Conservation (phyloP, 2,113 vertebrate species). For the Gorsachius goisagi region DNA sequence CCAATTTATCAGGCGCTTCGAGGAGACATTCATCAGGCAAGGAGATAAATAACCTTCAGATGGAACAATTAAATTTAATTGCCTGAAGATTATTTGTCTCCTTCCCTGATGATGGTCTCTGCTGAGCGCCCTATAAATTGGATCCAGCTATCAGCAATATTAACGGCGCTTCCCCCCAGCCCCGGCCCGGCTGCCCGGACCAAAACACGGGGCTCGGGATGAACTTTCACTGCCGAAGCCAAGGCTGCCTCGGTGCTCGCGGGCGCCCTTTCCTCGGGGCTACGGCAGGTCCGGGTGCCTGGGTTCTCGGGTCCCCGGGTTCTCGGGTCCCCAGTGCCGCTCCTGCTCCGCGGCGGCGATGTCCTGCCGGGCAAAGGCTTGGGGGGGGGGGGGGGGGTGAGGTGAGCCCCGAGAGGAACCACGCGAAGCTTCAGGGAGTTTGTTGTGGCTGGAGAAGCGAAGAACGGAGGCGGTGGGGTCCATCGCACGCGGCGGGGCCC, state of each 20-base stretch:
- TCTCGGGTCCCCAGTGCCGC: neutral
- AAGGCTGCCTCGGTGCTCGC: neutral
- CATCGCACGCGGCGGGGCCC: rapidly evolving
- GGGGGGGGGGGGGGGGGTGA: neutral
- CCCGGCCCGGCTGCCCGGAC: constrained; percentile 22
- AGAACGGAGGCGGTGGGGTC: neutral
- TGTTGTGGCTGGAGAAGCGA: neutral
- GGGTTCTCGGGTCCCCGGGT: neutral
- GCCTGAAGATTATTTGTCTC: constrained; percentile 72
- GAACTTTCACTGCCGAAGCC: neutral
- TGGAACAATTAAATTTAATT: constrained; percentile 76
- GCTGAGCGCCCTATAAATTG: constrained; percentile 67
- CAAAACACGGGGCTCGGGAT: constrained; percentile 32
- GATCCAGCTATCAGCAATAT: constrained; percentile 69
- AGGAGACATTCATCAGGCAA: constrained; percentile 68
- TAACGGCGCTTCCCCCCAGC: neutral
- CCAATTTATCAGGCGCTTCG: constrained; percentile 63
- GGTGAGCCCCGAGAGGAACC: neutral
- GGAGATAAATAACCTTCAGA: constrained; percentile 74
- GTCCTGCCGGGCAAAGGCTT: neutral
- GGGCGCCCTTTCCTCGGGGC: neutral
- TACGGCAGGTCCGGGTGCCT: neutral
- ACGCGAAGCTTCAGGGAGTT: neutral
- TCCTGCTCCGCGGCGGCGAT: rapidly evolving
- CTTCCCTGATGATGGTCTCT: constrained; percentile 67